phyloP scores from a whole-genome alignment of 2,888 invertebrate genomes.

The Sphinx pinastri region DNA sequence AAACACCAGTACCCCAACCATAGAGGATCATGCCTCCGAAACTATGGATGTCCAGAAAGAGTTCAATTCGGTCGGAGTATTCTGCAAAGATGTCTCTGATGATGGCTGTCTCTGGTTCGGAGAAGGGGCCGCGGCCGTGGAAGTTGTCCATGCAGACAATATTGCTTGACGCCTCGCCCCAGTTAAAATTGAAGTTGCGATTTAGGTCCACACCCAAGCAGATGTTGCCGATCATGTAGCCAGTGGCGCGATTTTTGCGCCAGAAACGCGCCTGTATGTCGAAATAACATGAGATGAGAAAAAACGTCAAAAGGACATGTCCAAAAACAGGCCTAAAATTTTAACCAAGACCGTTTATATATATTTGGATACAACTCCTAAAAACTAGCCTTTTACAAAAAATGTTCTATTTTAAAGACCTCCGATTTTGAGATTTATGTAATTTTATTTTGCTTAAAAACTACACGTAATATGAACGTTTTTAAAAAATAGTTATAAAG shows the following conservation, averaged over 20 bases:
- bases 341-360: no score
- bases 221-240: conserved; percentile 43
- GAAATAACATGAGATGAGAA: no score
- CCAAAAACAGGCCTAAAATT: no score
- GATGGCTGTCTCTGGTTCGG: conserved; percentile 85
- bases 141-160: conserved; percentile 84
- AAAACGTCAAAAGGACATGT: no score
- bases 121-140: conserved; percentile 85
- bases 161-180: conserved; percentile 80
- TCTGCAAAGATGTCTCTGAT: conserved; percentile 82
- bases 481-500: no score
- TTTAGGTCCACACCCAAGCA: conserved; percentile 89
- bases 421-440: no score
- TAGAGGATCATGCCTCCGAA: conserved; percentile 85
- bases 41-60: conserved; percentile 89
- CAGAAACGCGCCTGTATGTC: conserved; percentile 81
- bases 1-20: conserved; percentile 55
- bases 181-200: conserved; percentile 88
- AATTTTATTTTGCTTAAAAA: no score
- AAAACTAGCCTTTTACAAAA: no score
- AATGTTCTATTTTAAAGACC: no score
- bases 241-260: conserved; percentile 85
- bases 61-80: conserved; percentile 74
- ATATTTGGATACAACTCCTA: no score
- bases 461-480: no score